Percentiles rank a stretch among this genome's conserved stretches.
Conservation (phyloP, 2,113 vertebrate genomes). For the Cavia aperea region DNA sequence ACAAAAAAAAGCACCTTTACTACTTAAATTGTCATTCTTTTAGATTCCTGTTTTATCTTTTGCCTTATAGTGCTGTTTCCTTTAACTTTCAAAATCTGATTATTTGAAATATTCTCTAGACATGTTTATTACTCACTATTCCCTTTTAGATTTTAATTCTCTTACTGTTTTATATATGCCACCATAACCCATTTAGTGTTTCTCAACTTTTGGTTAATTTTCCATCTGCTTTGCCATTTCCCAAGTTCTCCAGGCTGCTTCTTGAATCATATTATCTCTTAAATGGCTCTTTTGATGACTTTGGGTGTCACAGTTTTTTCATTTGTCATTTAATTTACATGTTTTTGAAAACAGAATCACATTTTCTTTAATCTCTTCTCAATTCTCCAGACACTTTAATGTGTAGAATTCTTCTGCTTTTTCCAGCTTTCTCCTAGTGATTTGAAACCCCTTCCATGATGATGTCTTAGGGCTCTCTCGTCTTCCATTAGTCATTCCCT, state of each 20-base stretch:
- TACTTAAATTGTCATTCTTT: neutral
- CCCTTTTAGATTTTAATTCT: constrained; percentile 50
- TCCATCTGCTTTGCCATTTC: constrained; percentile 33
- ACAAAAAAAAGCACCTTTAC: neutral
- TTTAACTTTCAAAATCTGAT: constrained; percentile 50
- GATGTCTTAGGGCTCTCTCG: neutral
- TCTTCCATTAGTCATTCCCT: neutral
- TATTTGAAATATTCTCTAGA: constrained; percentile 46
- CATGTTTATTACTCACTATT: constrained; percentile 54
- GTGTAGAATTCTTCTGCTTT: neutral
- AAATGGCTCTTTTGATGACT: neutral
- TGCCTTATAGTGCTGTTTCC: neutral
- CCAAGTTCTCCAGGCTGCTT: neutral
- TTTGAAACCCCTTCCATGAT: neutral
- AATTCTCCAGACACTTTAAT: neutral
- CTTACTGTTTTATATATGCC: constrained; percentile 55
- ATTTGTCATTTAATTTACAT: constrained; percentile 25
- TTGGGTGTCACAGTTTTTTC: neutral
- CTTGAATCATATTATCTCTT: neutral
- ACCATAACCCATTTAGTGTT: constrained; percentile 41
- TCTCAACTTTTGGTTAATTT: constrained; percentile 48
- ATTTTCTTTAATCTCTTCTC: constrained; percentile 20
- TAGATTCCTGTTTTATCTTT: neutral
- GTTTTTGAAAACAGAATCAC: constrained; percentile 32
- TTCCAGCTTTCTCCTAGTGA: neutral